Conservation (phyloP, 2,797 vertebrate species). For the Naso thynnoides region DNA sequence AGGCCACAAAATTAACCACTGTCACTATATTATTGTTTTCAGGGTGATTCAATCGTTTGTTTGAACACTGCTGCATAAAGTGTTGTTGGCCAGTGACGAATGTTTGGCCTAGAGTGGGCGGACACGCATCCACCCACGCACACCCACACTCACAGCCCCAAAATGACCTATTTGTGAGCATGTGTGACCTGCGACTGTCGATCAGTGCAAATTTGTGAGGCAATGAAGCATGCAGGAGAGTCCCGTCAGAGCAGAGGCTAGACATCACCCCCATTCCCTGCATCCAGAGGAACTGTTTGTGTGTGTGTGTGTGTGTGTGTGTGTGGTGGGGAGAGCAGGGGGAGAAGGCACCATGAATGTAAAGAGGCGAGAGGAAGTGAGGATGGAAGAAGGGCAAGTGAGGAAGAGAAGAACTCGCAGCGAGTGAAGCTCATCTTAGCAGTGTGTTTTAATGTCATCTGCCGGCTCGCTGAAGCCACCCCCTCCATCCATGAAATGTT, state of each 20-base stretch:
- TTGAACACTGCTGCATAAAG: slow-evolving; percentile 6
- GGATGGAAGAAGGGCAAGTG: slow-evolving; percentile 46
- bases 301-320: slow-evolving; percentile 2
- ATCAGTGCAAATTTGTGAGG: slow-evolving; percentile 78
- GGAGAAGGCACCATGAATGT: slow-evolving; percentile 49
- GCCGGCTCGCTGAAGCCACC: slow-evolving; percentile 51
- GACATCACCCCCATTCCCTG: slow-evolving; percentile 54
- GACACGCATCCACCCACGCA: slow-evolving; percentile 34
- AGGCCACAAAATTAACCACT: neutral
- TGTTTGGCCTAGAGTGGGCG: slow-evolving; percentile 32
- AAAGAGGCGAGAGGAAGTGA: slow-evolving; percentile 51
- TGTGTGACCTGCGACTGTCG: slow-evolving; percentile 79
- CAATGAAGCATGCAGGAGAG: slow-evolving; percentile 74
- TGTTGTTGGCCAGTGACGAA: slow-evolving; percentile 19
- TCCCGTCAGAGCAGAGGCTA: slow-evolving; percentile 70
- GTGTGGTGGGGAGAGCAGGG: neutral
- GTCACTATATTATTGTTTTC: slow-evolving; percentile 1
- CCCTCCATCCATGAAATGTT: slow-evolving; percentile 48
- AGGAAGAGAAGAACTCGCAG: slow-evolving; percentile 52
- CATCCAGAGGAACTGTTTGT: slow-evolving; percentile 15
- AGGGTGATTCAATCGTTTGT: slow-evolving; percentile 5
- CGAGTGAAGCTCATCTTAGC: slow-evolving; percentile 67
- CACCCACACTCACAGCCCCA: slow-evolving; percentile 38
- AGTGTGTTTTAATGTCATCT: slow-evolving; percentile 73
- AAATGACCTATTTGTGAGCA: slow-evolving; percentile 79